Conservation (phyloP, 2,797 vertebrate genomes). For the Syngnathus acus region DNA sequence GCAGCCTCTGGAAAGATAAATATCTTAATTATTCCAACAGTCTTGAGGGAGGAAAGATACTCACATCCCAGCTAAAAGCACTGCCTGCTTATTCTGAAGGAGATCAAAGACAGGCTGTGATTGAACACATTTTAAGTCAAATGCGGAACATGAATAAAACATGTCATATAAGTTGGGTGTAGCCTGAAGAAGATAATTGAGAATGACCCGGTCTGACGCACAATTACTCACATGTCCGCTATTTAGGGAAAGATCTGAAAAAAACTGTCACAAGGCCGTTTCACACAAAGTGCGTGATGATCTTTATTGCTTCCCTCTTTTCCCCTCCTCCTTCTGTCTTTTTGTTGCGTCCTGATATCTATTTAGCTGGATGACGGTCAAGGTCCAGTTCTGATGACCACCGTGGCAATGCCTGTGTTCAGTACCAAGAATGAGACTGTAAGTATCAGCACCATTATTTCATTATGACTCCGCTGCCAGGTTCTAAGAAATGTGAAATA, state of each 20-base stretch:
- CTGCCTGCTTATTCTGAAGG: constrained; percentile 48
- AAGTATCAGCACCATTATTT: constrained; percentile 56
- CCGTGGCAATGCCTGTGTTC: constrained; percentile 98
- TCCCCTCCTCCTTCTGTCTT: constrained; percentile 1
- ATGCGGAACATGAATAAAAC: constrained; percentile 67
- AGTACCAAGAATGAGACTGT: constrained; percentile 98
- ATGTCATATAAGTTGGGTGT: constrained; percentile 44
- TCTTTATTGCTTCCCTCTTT: constrained; percentile 23
- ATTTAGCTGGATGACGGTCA: constrained; percentile 83
- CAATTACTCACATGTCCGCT: constrained; percentile 14
- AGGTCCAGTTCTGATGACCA: constrained; percentile 91
- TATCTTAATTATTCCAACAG: constrained; percentile 59
- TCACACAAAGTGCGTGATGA: constrained; percentile 5
- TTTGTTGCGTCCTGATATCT: constrained; percentile 13
- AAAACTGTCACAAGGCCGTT: constrained; percentile 15
- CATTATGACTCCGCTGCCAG: not conserved
- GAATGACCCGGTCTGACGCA: constrained; percentile 25
- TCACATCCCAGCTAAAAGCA: constrained; percentile 39
- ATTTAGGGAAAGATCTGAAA: constrained; percentile 20
- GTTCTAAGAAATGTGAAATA: not conserved
- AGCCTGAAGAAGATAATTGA: constrained; percentile 42
- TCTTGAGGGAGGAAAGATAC: constrained; percentile 47
- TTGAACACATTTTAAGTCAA: constrained; percentile 54
- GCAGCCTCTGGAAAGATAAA: constrained; percentile 57
- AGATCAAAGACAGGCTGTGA: constrained; percentile 58